These are phyloP conservation scores for Meteorus sp. DNA, from an alignment of 1,140 invertebrate genomes.

Conservation along the genomic window DNA sequence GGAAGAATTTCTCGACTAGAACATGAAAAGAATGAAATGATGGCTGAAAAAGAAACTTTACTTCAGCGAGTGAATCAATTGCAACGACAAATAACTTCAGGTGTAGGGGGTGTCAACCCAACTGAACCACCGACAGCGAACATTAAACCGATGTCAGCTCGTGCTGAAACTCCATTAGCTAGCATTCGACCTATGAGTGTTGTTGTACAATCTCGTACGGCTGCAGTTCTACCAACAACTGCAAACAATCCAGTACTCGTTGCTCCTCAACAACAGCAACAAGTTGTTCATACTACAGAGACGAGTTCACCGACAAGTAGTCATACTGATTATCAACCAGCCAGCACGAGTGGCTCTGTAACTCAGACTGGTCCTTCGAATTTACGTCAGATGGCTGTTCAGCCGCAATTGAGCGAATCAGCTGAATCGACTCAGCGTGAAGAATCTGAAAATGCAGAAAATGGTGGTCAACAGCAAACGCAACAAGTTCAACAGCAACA, in stretches of 20 bases:
- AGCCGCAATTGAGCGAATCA: constrained; percentile 52
- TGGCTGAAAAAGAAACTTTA: constrained; percentile 70
- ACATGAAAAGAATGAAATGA: constrained; percentile 74
- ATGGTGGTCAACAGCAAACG: constrained; percentile 34
- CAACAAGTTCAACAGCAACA: constrained; percentile 17
- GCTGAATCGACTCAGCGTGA: constrained; percentile 55
- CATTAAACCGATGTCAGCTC: constrained; percentile 90
- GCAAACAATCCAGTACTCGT: constrained; percentile 63
- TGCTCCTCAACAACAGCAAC: constrained; percentile 62
- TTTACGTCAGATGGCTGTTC: constrained; percentile 49
- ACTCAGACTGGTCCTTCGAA: constrained; percentile 42
- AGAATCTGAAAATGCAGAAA: constrained; percentile 57
- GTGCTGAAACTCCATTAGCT: constrained; percentile 79
- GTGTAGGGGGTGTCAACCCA: constrained; percentile 68
- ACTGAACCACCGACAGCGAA: constrained; percentile 86
- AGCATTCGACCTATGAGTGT: constrained; percentile 92
- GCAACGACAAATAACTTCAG: constrained; percentile 72
- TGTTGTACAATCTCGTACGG: constrained; percentile 69
- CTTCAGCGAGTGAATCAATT: constrained; percentile 73
- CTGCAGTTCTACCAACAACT: constrained; percentile 77
- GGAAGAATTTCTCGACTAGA: constrained; percentile 70
- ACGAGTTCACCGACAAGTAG: constrained; percentile 62
- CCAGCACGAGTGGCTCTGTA: constrained; percentile 48
- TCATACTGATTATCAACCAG: constrained; percentile 55
- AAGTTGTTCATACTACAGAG: constrained; percentile 60